Conservation (phyloP, 2,797 vertebrate species). For the Poliocrania exsul region DNA sequence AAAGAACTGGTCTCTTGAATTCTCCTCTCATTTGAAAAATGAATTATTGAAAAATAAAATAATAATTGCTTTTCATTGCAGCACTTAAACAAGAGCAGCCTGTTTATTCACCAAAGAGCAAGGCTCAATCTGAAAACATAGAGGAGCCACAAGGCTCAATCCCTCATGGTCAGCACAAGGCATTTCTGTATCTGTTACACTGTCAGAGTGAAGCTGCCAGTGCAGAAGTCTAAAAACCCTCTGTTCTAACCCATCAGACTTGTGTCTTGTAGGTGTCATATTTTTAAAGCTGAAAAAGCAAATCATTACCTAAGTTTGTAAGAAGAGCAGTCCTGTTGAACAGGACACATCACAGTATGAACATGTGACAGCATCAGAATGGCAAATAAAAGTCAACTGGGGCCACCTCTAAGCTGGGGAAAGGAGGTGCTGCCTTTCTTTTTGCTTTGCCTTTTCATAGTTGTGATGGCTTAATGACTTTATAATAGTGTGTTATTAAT, state of each 20-base stretch:
- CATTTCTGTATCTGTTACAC: not conserved
- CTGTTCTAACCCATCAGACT: not conserved
- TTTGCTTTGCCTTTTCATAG: not conserved
- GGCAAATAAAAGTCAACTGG: not conserved
- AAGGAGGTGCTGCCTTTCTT: not conserved
- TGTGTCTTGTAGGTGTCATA: not conserved
- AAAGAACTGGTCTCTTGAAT: constrained; percentile 19
- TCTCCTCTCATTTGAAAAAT: not conserved
- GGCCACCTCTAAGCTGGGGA: not conserved
- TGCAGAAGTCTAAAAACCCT: not conserved
- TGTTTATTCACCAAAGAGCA: not conserved
- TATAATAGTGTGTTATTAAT: not conserved
- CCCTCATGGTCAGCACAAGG: not conserved
- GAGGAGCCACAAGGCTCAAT: not conserved
- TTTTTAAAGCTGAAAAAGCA: constrained; percentile 11
- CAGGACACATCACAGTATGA: not conserved
- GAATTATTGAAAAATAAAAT: constrained; percentile 47
- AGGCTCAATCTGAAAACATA: not conserved
- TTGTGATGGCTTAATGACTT: not conserved
- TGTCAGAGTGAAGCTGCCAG: not conserved
- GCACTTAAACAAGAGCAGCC: not conserved
- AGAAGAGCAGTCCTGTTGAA: not conserved
- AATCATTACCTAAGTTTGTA: not conserved
- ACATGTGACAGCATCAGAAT: rapidly evolving
- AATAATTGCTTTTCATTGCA: not conserved